phyloP scores from a whole-genome alignment of 92 coral and sea anemone species.

The Ricordea florida region DNA sequence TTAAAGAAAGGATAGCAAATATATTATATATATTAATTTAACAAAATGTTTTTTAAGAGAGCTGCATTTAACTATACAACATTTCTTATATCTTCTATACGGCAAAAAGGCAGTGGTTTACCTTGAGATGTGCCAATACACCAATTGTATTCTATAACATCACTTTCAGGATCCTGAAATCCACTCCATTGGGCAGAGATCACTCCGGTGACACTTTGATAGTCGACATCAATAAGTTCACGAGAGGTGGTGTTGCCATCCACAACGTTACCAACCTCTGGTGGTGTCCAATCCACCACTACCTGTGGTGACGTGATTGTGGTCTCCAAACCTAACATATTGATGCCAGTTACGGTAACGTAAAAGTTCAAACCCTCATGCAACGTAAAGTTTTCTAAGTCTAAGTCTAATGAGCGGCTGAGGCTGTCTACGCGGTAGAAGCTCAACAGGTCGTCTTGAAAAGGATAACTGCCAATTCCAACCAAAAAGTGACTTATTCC shows the following conservation, averaged over 20 bases:
- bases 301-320: slow-evolving; percentile 70
- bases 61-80: not conserved
- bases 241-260: slow-evolving; percentile 79
- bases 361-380: slow-evolving; percentile 61
- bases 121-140: slow-evolving; percentile 84
- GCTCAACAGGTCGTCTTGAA: slow-evolving; percentile 58
- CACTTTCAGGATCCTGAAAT: slow-evolving; percentile 81
- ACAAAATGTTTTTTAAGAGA: not conserved
- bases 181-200: slow-evolving; percentile 76
- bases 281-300: slow-evolving; percentile 88
- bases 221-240: slow-evolving; percentile 48
- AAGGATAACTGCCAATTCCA: slow-evolving; percentile 71
- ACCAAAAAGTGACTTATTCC: slow-evolving; percentile 59
- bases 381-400: slow-evolving; percentile 64
- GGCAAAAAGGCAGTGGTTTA: not conserved
- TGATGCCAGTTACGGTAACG: slow-evolving; percentile 71
- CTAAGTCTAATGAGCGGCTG: slow-evolving; percentile 67
- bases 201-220: slow-evolving; percentile 39
- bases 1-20: no score
- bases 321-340: slow-evolving; percentile 75
- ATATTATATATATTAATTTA: no score
- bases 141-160: slow-evolving; percentile 71
- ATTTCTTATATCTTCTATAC: not conserved
- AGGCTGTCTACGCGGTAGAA: slow-evolving; percentile 41
- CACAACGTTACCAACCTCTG: slow-evolving; percentile 55